Evolutionary conservation across 1,140 invertebrate genomes (phyloP).

Genomic region (Drosophila lowei): DNA sequence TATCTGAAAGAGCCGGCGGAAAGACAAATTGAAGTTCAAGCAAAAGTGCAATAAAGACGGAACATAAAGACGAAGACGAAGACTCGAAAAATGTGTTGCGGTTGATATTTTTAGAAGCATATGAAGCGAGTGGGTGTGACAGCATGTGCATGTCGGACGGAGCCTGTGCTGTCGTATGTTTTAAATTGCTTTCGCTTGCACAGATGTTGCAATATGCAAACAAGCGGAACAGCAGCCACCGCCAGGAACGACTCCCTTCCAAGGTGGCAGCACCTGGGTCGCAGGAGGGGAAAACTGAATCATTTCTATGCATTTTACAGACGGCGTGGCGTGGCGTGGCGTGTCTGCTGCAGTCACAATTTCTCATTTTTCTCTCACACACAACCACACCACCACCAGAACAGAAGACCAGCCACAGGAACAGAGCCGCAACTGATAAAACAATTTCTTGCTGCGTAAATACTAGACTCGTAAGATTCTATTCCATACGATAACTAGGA

Average conservation of each 20-base stretch:
- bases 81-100: no score
- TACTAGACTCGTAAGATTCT: slow-evolving; percentile 1
- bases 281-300: slow-evolving; percentile 9
- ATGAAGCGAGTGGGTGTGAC: slow-evolving; percentile 16
- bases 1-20: slow-evolving; percentile 14
- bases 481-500: not conserved
- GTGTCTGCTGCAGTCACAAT: not conserved
- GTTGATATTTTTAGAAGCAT: no score
- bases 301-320: slow-evolving; percentile 21
- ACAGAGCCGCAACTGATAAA: slow-evolving; percentile 35
- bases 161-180: slow-evolving; percentile 69
- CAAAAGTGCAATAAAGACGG: no score
- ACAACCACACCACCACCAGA: no score
- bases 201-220: slow-evolving; percentile 79
- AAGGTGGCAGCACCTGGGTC: slow-evolving; percentile 42
- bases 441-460: slow-evolving; percentile 29
- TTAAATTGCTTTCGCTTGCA: slow-evolving; percentile 71
- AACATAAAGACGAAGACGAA: no score
- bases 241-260: slow-evolving; percentile 19
- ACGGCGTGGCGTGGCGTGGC: not conserved
- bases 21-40: no score
- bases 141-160: slow-evolving; percentile 16
- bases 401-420: not conserved
- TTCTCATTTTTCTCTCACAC: slow-evolving; percentile 2
- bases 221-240: slow-evolving; percentile 61